These are phyloP conservation scores for Corythornis cristatus DNA, from an alignment of 2,113 vertebrate species.

Conservation along the genomic window DNA sequence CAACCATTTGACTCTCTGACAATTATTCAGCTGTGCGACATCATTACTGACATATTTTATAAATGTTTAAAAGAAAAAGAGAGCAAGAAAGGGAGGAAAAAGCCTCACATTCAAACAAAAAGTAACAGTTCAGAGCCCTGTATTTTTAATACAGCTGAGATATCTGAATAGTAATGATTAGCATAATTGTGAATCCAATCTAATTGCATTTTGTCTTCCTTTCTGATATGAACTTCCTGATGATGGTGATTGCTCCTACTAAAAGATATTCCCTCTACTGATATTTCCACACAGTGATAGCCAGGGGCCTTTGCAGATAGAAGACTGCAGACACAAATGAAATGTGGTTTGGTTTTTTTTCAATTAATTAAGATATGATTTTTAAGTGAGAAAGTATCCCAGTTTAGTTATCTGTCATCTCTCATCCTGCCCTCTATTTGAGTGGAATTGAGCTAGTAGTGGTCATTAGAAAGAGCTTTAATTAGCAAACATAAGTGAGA, in stretches of 20 bases:
- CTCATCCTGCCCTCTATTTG: neutral
- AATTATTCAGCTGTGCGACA: conserved; percentile 82
- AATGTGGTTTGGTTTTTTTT: neutral
- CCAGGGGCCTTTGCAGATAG: conserved; percentile 56
- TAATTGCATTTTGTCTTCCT: conserved; percentile 81
- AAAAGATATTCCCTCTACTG: conserved; percentile 65
- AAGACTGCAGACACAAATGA: conserved; percentile 53
- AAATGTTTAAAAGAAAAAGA: conserved; percentile 66
- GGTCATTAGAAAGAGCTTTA: conserved; percentile 60
- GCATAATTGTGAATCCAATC: conserved; percentile 70
- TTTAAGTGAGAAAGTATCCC: conserved; percentile 19
- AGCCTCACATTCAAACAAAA: conserved; percentile 58
- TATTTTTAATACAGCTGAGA: conserved; percentile 77
- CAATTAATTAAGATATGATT: conserved; percentile 63
- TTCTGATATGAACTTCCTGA: conserved; percentile 71
- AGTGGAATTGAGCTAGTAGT: conserved; percentile 30
- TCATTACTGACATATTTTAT: conserved; percentile 78
- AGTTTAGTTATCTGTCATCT: conserved; percentile 23
- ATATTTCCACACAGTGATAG: conserved; percentile 70
- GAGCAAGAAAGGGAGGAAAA: conserved; percentile 54
- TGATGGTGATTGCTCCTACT: conserved; percentile 69
- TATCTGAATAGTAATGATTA: conserved; percentile 77
- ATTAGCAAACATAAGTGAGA: conserved; percentile 67
- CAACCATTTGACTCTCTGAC: conserved; percentile 77
- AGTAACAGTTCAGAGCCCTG: conserved; percentile 68